These are phyloP conservation scores for Phyllotis vaccarum DNA, from an alignment of 2,797 vertebrate genomes.

Conservation along the genomic window DNA sequence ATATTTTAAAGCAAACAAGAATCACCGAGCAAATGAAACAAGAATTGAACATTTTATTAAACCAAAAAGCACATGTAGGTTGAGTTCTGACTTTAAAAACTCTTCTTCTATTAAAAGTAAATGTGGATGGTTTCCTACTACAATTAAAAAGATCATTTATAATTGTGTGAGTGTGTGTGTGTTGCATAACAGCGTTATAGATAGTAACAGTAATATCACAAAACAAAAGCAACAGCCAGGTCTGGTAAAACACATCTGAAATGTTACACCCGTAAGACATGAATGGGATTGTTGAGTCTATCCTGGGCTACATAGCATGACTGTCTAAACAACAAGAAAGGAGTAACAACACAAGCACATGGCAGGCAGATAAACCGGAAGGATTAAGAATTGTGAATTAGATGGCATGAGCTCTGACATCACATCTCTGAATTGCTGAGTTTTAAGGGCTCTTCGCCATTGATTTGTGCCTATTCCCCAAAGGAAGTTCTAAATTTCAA, in stretches of 20 bases:
- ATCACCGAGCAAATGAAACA: slow-evolving; percentile 35
- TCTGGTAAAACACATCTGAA: background rate
- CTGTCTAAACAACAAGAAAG: background rate
- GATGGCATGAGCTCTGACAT: slow-evolving; percentile 22
- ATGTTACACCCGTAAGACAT: background rate
- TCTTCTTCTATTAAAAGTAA: background rate
- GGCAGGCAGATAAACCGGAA: slow-evolving; percentile 18
- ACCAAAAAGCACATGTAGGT: slow-evolving; percentile 1
- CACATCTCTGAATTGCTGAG: slow-evolving; percentile 46
- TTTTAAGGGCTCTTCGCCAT: slow-evolving; percentile 52
- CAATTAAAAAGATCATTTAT: background rate
- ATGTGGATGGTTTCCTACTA: background rate
- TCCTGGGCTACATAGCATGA: background rate
- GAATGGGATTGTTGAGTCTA: background rate
- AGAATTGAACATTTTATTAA: slow-evolving; percentile 52
- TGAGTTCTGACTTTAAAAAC: slow-evolving; percentile 42
- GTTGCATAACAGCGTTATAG: background rate
- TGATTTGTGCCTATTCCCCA: slow-evolving; percentile 48
- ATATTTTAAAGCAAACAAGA: slow-evolving; percentile 66
- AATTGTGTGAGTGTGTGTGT: background rate
- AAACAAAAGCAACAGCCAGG: background rate
- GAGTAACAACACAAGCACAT: slow-evolving; percentile 25
- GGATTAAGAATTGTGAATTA: background rate
- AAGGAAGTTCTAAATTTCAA: slow-evolving; percentile 71
- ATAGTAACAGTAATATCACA: background rate